Conservation (phyloP, 2,888 invertebrate genomes). For the Eilema caniola region DNA sequence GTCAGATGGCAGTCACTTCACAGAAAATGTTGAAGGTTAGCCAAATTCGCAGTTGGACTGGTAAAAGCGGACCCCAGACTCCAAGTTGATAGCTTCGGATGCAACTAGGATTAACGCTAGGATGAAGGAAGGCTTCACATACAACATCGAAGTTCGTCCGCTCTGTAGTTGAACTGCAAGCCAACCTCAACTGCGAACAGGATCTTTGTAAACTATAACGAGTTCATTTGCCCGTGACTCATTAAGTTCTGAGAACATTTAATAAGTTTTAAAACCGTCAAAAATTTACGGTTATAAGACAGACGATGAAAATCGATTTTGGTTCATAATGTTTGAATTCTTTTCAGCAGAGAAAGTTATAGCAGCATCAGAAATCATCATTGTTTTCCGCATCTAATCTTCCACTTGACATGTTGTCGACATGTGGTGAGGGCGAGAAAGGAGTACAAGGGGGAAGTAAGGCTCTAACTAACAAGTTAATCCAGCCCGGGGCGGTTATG, state of each 20-base stretch:
- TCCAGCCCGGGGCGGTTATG: slow-evolving; percentile 78
- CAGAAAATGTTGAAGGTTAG: no score
- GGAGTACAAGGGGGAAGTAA: slow-evolving; percentile 34
- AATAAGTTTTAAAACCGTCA: not conserved
- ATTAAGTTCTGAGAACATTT: slow-evolving; percentile 1
- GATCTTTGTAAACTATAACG: not conserved
- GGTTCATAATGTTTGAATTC: not conserved
- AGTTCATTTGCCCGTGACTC: slow-evolving; percentile 8
- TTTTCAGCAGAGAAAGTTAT: not conserved
- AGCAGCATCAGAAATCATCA: not conserved
- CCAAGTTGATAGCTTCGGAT: no score
- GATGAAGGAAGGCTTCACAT: no score
- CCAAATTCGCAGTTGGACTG: no score
- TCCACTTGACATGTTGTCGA: slow-evolving; percentile 48
- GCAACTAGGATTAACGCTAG: no score
- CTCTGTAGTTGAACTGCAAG: not conserved
- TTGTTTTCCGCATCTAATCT: slow-evolving; percentile 36
- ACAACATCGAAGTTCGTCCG: no score
- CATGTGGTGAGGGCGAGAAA: slow-evolving; percentile 37
- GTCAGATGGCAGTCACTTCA: no score
- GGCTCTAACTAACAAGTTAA: slow-evolving; percentile 80
- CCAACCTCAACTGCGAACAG: not conserved
- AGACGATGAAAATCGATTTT: not conserved
- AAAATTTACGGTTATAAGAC: not conserved
- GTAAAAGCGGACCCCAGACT: no score